Evolutionary conservation across 2,797 vertebrate genomes (phyloP).

Genomic region (Chelon auratus): DNA sequence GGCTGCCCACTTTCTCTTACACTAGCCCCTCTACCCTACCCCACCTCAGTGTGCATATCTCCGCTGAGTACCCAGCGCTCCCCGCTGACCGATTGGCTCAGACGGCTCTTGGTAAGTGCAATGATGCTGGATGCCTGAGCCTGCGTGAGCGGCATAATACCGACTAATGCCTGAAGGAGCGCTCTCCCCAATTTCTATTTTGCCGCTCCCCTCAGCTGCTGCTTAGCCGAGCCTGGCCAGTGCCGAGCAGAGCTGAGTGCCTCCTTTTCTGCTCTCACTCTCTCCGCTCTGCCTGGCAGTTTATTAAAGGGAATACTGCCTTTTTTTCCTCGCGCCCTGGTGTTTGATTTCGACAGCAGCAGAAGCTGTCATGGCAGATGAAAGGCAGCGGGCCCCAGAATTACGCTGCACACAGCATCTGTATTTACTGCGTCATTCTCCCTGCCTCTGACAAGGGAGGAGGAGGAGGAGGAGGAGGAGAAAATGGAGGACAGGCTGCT

Average conservation of each 20-base stretch:
- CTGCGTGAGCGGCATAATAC: constrained; percentile 83
- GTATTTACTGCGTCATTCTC: constrained; percentile 82
- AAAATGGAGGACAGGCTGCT: constrained; percentile 82
- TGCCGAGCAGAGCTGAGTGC: constrained; percentile 65
- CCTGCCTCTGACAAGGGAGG: constrained; percentile 75
- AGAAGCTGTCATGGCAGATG: constrained; percentile 87
- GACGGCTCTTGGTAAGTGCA: constrained; percentile 81
- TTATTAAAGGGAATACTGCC: constrained; percentile 90
- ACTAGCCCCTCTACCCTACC: background rate
- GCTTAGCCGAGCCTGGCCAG: constrained; percentile 71
- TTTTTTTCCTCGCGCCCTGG: constrained; percentile 77
- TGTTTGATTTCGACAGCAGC: constrained; percentile 85
- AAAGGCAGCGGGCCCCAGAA: constrained; percentile 79
- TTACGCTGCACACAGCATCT: constrained; percentile 74
- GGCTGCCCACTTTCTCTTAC: constrained; percentile 41
- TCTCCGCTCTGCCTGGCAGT: constrained; percentile 81
- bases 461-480: constrained; percentile 69
- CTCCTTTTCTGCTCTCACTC: constrained; percentile 66
- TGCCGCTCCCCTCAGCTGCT: constrained; percentile 69
- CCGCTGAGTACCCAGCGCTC: constrained; percentile 53
- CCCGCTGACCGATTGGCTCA: constrained; percentile 85
- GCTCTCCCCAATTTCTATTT: constrained; percentile 79
- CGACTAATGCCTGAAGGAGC: constrained; percentile 84
- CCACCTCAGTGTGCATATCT: constrained; percentile 56
- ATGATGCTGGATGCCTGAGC: constrained; percentile 81